Conservation (phyloP, 2,888 invertebrate species). For the Nomada goodeniana region DNA sequence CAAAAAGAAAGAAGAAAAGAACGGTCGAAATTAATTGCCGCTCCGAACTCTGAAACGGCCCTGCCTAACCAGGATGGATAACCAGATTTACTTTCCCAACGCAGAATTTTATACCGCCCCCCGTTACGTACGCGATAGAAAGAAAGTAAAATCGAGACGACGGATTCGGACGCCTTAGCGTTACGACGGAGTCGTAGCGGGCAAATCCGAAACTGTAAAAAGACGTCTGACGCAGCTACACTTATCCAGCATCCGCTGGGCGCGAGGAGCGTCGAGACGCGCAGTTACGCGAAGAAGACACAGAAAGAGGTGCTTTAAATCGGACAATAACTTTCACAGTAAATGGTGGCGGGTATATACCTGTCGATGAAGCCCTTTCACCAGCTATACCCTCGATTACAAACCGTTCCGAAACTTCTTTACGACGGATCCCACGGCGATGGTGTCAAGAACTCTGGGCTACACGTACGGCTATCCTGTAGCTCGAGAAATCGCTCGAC, state of each 20-base stretch:
- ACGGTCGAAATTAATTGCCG: too few species aligned
- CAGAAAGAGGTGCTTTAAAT: constrained; percentile 62
- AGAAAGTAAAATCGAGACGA: constrained; percentile 20
- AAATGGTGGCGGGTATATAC: constrained; percentile 57
- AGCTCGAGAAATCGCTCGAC: constrained; percentile 53
- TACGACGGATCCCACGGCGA: constrained; percentile 56
- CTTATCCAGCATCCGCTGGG: constrained; percentile 2
- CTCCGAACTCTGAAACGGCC: too few species aligned
- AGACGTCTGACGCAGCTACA: constrained; percentile 54
- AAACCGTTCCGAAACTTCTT: constrained; percentile 65
- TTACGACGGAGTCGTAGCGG: constrained; percentile 46
- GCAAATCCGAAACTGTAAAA: constrained; percentile 50
- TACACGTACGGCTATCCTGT: constrained; percentile 41
- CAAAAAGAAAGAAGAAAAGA: too few species aligned
- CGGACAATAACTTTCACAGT: constrained; percentile 68
- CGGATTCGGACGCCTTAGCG: constrained; percentile 27
- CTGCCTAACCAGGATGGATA: too few species aligned
- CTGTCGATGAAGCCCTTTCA: constrained; percentile 35
- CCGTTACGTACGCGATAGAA: neutral
- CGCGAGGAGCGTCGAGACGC: constrained; percentile 33
- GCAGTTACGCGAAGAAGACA: constrained; percentile 41
- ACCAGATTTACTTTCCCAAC: neutral
- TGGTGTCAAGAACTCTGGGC: constrained; percentile 34
- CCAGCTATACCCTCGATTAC: constrained; percentile 62
- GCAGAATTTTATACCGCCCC: neutral